phyloP scores from a whole-genome alignment of 2,113 vertebrate species.

The Sitta europaea region DNA sequence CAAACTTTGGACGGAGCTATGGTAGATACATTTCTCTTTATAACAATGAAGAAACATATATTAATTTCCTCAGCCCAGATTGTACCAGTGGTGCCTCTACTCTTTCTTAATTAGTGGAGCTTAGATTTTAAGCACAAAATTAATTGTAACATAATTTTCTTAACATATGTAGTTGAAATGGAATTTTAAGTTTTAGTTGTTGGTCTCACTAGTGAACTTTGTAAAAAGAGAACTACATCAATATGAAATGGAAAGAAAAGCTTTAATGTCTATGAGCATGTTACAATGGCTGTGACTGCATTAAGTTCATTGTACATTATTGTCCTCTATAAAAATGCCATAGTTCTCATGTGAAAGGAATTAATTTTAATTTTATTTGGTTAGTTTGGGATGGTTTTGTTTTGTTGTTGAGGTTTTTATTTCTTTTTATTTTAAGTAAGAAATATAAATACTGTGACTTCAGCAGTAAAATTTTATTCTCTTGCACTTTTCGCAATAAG shows the following conservation, averaged over 20 bases:
- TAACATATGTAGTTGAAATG: neutral
- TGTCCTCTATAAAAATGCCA: neutral
- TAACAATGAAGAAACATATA: neutral
- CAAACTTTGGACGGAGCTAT: neutral
- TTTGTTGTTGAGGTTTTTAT: neutral
- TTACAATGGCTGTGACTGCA: neutral
- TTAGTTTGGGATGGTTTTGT: neutral
- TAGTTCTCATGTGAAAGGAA: neutral
- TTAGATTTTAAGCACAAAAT: neutral
- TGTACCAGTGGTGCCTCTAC: neutral
- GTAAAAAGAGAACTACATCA: neutral
- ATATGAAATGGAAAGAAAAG: neutral
- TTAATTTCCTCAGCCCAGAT: neutral
- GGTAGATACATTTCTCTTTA: neutral
- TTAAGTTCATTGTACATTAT: neutral
- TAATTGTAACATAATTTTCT: neutral
- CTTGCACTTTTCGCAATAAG: neutral
- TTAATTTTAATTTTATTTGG: neutral
- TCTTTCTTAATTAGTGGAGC: neutral
- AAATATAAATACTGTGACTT: neutral
- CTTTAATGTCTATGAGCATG: neutral
- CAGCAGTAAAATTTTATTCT: neutral
- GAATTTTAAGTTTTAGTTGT: neutral
- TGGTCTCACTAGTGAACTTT: neutral
- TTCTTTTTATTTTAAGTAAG: neutral